Base-by-base conservation (phyloP, 2,113 vertebrate species). In the Daubentonia madagascariensis region DNA sequence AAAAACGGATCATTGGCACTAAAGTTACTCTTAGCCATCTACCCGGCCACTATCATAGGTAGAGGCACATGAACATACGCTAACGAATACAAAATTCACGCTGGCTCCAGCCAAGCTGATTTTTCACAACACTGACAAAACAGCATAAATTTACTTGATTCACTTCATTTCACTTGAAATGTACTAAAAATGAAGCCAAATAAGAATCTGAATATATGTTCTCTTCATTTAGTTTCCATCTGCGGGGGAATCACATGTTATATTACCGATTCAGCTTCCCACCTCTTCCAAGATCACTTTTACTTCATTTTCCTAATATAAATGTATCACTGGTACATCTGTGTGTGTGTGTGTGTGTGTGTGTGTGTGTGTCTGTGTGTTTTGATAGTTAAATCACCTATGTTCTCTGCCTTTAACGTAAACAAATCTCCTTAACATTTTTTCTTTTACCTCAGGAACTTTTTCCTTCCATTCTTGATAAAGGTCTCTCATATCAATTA, bases 391-490 rank as follows among this genome's bases (percentile, higher is more conserved):
- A 45, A 17, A 63, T 48, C 35, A 78, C 30, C 50, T 45, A 16
- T 12, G 17, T 23, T 48, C 63, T 91, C 59, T 59, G 37, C 59
- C 92, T 79, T 54, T 23, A 65, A 35, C 5, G 20, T 1, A 20
- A 67, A 3, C 32, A 14, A 18, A 37, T 73, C 65, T 78, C 72
- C 63, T 75, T 80, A 8, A 45, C 7, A 6, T 22, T 52, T 40
- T 68, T 48, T 54, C 65, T 80, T 59, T 96, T 98, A 99, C 99
- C 98, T 99, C 99, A 1, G 98, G 98, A 80, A 98, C 97, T 83
- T 99, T 99, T 96, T 99, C 99, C 96, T 99, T 99, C 99, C 99
- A 99, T 98, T 99, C 99, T 98, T 99, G 99, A 98, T 99, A 99
- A 95, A 99, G 98, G 73, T 99, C 99, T 98, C 99, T 99, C 99